These are phyloP conservation scores for Xiphorhynchus erythropygius DNA, from an alignment of 2,797 vertebrate genomes.

Conservation along the genomic window DNA sequence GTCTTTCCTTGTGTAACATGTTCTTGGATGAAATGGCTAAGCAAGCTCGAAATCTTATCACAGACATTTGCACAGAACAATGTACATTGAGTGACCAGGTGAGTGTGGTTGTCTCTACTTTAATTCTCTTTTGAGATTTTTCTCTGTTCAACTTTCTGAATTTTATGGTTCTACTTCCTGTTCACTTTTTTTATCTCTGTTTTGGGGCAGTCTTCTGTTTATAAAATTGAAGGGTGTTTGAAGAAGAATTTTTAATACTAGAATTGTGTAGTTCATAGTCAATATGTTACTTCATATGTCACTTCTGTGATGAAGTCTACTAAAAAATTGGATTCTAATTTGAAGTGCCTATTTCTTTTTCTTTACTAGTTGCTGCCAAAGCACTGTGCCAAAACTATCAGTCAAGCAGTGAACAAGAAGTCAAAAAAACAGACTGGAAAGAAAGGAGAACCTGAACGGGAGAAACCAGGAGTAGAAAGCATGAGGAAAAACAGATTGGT, in stretches of 20 bases:
- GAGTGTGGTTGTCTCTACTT: not conserved
- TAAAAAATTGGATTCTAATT: not conserved
- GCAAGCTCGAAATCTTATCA: constrained; percentile 96
- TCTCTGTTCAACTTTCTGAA: not conserved
- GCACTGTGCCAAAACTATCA: constrained; percentile 99
- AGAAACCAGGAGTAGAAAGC: constrained; percentile 98
- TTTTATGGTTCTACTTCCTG: not conserved
- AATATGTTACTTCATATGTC: not conserved
- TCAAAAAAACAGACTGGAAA: constrained; percentile 95
- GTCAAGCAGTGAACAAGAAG: constrained; percentile 99
- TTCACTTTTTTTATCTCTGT: not conserved
- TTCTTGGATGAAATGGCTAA: constrained; percentile 99
- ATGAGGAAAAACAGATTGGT: constrained; percentile 97
- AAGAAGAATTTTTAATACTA: not conserved
- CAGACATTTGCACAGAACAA: constrained; percentile 98
- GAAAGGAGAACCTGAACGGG: constrained; percentile 96
- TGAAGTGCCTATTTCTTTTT: not conserved
- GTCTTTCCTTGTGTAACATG: constrained; percentile 98
- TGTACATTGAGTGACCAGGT: constrained; percentile 98
- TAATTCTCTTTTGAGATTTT: not conserved
- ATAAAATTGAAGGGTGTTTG: not conserved
- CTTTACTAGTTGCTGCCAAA: constrained; percentile 90
- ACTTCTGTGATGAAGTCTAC: not conserved
- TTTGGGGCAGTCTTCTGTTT: not conserved
- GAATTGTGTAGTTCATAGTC: not conserved